These are phyloP conservation scores for Conomelus anceps DNA, from an alignment of 2,888 invertebrate species.

Conservation along the genomic window DNA sequence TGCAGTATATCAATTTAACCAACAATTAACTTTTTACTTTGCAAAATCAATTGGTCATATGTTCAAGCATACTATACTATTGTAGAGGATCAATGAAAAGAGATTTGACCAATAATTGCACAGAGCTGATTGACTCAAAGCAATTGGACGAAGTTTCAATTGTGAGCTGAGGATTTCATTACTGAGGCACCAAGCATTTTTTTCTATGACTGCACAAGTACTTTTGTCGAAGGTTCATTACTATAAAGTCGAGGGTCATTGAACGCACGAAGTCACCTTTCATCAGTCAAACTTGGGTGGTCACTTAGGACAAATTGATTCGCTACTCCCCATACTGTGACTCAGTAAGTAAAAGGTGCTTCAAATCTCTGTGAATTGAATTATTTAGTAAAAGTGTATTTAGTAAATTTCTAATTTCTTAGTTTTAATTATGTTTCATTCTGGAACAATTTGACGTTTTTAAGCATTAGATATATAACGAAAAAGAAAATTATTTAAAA, in stretches of 20 bases:
- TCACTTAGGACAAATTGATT: neutral
- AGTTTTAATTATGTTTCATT: no score
- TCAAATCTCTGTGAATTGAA: no score
- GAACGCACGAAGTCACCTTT: neutral
- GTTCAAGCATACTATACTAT: neutral
- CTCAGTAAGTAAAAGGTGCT: no score
- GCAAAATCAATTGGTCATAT: neutral
- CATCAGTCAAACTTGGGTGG: neutral
- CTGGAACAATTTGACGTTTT: no score
- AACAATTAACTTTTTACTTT: neutral
- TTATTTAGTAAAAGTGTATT: no score
- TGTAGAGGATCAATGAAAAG: neutral
- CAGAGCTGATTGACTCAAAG: neutral
- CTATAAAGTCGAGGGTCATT: neutral
- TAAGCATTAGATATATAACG: no score
- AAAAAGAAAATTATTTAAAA: no score
- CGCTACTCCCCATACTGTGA: no score
- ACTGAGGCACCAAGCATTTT: neutral
- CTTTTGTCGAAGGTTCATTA: neutral
- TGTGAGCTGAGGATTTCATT: neutral
- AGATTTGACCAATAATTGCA: neutral
- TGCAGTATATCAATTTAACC: neutral
- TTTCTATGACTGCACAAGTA: neutral
- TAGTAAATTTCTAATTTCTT: no score
- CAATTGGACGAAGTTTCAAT: neutral